Conservation (phyloP, 2,797 vertebrate species). For the Adrianichthys oophorus region DNA sequence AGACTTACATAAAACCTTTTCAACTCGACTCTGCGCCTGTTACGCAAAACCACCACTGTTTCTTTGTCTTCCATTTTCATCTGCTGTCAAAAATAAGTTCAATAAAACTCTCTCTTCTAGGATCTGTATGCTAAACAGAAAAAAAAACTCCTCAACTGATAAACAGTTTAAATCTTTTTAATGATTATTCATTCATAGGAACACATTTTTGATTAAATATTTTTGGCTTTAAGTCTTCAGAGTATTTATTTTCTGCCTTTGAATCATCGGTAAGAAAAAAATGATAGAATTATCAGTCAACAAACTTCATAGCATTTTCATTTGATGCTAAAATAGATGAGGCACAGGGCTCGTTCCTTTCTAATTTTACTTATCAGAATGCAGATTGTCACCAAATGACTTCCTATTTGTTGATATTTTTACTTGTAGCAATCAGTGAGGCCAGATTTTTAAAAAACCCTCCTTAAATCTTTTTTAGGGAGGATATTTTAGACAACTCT, state of each 20-base stretch:
- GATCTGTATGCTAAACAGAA: background rate
- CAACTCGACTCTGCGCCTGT: background rate
- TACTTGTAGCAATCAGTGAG: background rate
- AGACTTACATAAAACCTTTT: background rate
- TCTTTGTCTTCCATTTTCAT: too few species aligned
- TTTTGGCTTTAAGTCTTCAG: constrained; percentile 32
- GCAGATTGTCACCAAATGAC: constrained; percentile 11
- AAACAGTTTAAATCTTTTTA: constrained; percentile 20
- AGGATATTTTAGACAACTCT: too few species aligned
- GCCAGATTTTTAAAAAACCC: background rate
- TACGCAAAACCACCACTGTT: background rate
- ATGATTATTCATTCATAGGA: constrained; percentile 50
- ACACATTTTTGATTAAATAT: constrained; percentile 37
- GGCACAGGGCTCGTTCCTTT: constrained; percentile 1
- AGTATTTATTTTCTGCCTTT: constrained; percentile 42
- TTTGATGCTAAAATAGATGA: constrained; percentile 22
- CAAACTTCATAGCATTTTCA: constrained; percentile 48
- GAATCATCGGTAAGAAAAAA: constrained; percentile 45
- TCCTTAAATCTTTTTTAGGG: too few species aligned
- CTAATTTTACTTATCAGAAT: constrained; percentile 12
- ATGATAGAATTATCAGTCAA: constrained; percentile 41
- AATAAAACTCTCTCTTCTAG: background rate
- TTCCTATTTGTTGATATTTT: constrained; percentile 3
- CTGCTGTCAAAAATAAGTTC: too few species aligned
- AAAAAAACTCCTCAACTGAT: constrained; percentile 17